phyloP scores from a whole-genome alignment of 2,113 vertebrate species.

The Mellivora capensis region DNA sequence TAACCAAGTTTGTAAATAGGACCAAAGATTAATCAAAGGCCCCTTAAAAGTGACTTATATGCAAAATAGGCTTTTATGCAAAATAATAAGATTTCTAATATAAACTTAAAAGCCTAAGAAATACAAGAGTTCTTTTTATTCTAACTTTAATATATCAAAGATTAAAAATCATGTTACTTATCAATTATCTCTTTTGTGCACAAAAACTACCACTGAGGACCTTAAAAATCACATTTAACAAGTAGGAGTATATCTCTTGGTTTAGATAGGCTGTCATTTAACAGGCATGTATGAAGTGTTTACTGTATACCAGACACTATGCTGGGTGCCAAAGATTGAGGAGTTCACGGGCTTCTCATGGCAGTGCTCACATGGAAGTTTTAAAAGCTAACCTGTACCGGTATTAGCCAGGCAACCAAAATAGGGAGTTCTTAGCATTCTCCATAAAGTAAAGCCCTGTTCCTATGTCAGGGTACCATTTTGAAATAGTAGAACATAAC shows the following conservation, averaged over 20 bases:
- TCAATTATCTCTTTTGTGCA: not conserved
- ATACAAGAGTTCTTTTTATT: not conserved
- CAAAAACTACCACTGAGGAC: not conserved
- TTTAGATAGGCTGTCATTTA: not conserved
- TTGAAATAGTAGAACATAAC: not conserved
- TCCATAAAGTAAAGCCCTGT: not conserved
- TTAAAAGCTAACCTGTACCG: not conserved
- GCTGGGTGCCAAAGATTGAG: not conserved
- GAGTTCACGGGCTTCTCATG: fast-evolving
- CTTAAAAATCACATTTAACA: slow-evolving; percentile 5
- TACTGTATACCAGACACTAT: not conserved
- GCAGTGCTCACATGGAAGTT: not conserved
- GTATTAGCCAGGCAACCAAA: not conserved
- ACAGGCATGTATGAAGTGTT: not conserved
- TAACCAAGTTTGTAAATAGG: slow-evolving; percentile 38
- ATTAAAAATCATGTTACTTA: slow-evolving; percentile 14
- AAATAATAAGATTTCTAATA: slow-evolving; percentile 15
- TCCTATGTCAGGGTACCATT: not conserved
- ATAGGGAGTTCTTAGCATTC: not conserved
- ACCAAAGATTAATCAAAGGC: slow-evolving; percentile 32
- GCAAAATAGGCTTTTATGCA: not conserved
- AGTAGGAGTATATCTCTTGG: not conserved
- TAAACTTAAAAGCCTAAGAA: slow-evolving; percentile 28
- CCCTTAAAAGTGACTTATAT: slow-evolving; percentile 33
- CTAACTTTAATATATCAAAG: slow-evolving; percentile 26